phyloP scores from a whole-genome alignment of 2,888 invertebrate genomes.

The Cistogaster globosa region DNA sequence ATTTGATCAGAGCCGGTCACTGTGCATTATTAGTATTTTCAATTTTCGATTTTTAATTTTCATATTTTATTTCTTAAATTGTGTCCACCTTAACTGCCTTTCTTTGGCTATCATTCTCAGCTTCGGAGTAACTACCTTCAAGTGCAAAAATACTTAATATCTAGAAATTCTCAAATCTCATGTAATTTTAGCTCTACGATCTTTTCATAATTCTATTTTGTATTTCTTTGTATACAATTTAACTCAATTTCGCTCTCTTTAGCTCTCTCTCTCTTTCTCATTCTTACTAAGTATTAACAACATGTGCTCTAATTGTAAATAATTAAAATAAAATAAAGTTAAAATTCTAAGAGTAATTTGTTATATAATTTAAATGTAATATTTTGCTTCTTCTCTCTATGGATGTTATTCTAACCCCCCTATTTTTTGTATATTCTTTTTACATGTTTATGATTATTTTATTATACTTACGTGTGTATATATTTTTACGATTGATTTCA shows the following conservation, averaged over 20 bases:
- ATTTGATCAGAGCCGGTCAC: constrained; percentile 76
- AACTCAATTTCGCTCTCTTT: neutral
- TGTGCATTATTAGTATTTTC: constrained; percentile 76
- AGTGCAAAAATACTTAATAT: constrained; percentile 65
- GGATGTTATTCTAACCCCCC: constrained; percentile 31
- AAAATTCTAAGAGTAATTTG: constrained; percentile 63
- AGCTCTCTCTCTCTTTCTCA: neutral
- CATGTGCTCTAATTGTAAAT: constrained; percentile 45
- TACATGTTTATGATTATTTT: constrained; percentile 63
- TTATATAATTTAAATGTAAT: constrained; percentile 50
- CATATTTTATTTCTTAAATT: constrained; percentile 28
- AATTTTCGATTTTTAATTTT: constrained; percentile 7
- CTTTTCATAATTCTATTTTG: neutral
- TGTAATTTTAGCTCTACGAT: constrained; percentile 44
- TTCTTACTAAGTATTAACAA: neutral
- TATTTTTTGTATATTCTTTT: constrained; percentile 50
- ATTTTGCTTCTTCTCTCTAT: constrained; percentile 55
- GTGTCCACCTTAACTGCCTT: constrained; percentile 38
- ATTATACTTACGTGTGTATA: constrained; percentile 73
- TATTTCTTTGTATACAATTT: neutral
- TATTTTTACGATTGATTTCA: constrained; percentile 69
- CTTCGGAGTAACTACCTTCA: constrained; percentile 60
- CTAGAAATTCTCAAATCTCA: constrained; percentile 64
- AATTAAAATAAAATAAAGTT: neutral
- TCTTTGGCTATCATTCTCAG: constrained; percentile 44